These are phyloP conservation scores for Triplophysa tibetana DNA, from an alignment of 2,113 vertebrate species.

Conservation along the genomic window DNA sequence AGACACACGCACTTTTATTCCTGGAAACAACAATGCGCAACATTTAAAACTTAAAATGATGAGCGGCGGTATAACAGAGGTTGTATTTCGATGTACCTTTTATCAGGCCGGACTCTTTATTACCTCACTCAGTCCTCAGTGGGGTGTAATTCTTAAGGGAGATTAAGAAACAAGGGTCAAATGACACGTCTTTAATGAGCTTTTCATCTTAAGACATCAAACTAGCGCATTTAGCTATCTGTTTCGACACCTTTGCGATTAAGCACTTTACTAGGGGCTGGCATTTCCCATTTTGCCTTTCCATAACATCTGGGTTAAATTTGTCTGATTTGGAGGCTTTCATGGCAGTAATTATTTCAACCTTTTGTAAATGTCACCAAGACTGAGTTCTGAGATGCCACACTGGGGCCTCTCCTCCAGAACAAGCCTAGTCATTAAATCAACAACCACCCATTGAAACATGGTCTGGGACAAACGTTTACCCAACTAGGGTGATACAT, in stretches of 20 bases:
- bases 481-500: slow-evolving; percentile 32
- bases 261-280: slow-evolving; percentile 52
- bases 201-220: slow-evolving; percentile 49
- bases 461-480: slow-evolving; percentile 31
- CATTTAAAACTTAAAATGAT: slow-evolving; percentile 6
- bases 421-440: slow-evolving; percentile 41
- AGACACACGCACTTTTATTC: neutral
- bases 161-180: slow-evolving; percentile 42
- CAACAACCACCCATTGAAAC: slow-evolving; percentile 18
- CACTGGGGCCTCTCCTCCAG: slow-evolving; percentile 49
- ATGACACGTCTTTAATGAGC: slow-evolving; percentile 50
- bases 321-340: slow-evolving; percentile 58
- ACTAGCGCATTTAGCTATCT: neutral
- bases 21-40: neutral
- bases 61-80: neutral
- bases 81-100: slow-evolving; percentile 33
- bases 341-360: slow-evolving; percentile 59
- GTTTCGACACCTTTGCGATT: slow-evolving; percentile 35
- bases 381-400: slow-evolving; percentile 46
- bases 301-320: slow-evolving; percentile 58
- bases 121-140: slow-evolving; percentile 26
- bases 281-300: slow-evolving; percentile 59
- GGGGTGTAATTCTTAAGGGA: slow-evolving; percentile 20
- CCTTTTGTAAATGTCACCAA: slow-evolving; percentile 59
- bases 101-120: slow-evolving; percentile 2